Evolutionary conservation across 2,113 vertebrate species (phyloP), one percentile per base, ranked within the genome.

Genomic region (Archocentrus centrarchus): DNA sequence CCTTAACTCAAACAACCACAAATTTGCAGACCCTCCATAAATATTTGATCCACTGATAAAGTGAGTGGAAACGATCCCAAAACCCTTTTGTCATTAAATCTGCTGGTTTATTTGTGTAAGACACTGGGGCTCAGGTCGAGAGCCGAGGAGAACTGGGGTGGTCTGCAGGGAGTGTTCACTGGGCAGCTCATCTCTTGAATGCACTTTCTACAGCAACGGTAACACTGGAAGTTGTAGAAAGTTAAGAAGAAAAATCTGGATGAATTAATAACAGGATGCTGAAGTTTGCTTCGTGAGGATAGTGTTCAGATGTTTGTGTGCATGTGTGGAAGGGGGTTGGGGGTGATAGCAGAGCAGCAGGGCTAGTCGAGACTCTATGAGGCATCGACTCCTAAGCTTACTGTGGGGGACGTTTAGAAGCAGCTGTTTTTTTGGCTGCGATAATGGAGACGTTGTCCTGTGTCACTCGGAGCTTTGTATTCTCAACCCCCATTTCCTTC

Each of bases 371-470:
- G 82, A 1, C 62, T 76, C 63, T 59, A 44, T 27, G 59, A 80
- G 88, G 79, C 63, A 85, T 63, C 11, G 64, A 90, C 93, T 82
- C 90, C 53, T 55, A 86, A 88, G 85, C 70, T 91, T 91, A 78
- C 81, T 73, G 80, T 50, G 79, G 66, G 91, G 75, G 91, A 89
- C 91, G 91, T 90, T 93, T 87, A 83, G 85, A 90, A 86, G 89
- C 95, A 95, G 93, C 94, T 96, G 95, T 93, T 94, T 93, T 70
- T 88, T 89, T 39, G 83, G 64, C 90, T 66, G 77, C 50, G 73
- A 91, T 95, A 95, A 95, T 93, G 89, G 92, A 94, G 92, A 94
- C 87, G 89, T 93, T 95, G 95, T 95, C 80, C 81, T 88, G 81
- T 79, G 76, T 37, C 24, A 37, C 18, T n/a, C 41, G 0, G 59